Evolutionary conservation across 1,140 invertebrate genomes (phyloP), one percentile per base, ranked within the genome.

Genomic region (Brachionus sp.): DNA sequence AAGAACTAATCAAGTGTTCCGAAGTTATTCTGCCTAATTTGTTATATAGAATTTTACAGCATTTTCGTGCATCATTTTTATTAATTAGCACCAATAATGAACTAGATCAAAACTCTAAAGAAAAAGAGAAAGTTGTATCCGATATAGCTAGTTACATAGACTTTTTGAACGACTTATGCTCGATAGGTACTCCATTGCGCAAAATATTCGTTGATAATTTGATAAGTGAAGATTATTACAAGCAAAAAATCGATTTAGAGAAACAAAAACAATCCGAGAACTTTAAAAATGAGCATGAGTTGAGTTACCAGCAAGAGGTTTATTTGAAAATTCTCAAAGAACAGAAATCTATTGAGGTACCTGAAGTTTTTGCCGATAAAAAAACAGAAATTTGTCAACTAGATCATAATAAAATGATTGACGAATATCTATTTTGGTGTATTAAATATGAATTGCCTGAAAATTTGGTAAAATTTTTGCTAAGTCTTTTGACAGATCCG

Each of bases 381-480:
- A 5, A 57, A 57, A 12, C 33, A 13, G 50, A 80, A 37, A 19
- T 80, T 5, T 42, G 33, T 44, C 7, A 62, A 10, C 35, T 80
- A 42, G 50, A 57, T 25, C 95, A 98, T 89, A 92, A 91, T 66
- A 96, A 94, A 0, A 93, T 98, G 85, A 90, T 98, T 19, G 95
- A 98, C 88, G 96, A 98, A 90, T 91, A 98, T 77, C 94, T 98
- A 84, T 98, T 98, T 90, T 98, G 96, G 96, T 97, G 95, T 19
- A 95, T 98, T 29, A 95, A 95, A 87, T 97, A 94, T 89, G 95
- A 98, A 89, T 98, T 98, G 90, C 96, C 96, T 2, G 95, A 98
- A 89, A 97, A 96, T 86, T 91, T 98, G 44, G 95, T 98, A 10
- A 98, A 95, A 86, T 92, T 98, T 64, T 89, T 98, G n/a, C 90